A percentile compares a stretch with the other conserved stretches of the same genome.
These are phyloP conservation scores for Eupithecia subumbrata DNA, from an alignment of 2,888 invertebrate genomes.

Conservation along the genomic window DNA sequence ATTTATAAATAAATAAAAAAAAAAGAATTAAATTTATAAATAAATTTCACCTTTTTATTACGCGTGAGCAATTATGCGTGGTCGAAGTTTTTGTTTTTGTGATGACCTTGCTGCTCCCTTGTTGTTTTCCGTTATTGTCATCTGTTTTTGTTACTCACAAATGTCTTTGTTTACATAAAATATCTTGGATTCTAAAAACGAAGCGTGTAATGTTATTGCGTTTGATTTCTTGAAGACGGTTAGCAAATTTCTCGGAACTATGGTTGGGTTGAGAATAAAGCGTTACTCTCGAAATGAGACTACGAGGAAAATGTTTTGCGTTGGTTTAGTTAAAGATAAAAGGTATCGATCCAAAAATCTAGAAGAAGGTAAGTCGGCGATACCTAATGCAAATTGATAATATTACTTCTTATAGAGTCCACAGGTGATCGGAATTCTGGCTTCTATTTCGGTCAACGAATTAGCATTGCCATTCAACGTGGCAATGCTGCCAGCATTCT, in stretches of 20 bases:
- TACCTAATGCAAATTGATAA: too few species aligned
- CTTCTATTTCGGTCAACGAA: too few species aligned
- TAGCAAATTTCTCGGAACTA: neutral
- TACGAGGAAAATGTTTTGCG: neutral
- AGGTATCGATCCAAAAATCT: neutral
- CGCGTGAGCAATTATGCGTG: neutral
- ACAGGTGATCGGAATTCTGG: too few species aligned
- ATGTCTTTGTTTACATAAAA: neutral
- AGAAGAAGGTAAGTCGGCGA: neutral
- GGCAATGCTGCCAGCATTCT: too few species aligned
- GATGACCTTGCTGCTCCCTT: neutral
- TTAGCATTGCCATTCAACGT: too few species aligned
- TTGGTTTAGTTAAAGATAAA: neutral
- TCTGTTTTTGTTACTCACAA: neutral
- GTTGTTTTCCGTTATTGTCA: neutral
- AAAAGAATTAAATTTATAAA: too few species aligned
- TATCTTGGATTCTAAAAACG: neutral
- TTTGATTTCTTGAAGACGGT: slow-evolving; percentile 5
- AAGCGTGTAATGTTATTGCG: slow-evolving; percentile 15
- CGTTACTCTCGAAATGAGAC: neutral
- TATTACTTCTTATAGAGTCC: too few species aligned
- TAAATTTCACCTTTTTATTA: neutral
- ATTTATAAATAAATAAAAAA: too few species aligned
- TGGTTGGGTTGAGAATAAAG: slow-evolving; percentile 11
- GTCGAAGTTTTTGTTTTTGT: neutral